Evolutionary conservation across 2,888 invertebrate species (phyloP).

Genomic region (Candidula unifasciata): DNA sequence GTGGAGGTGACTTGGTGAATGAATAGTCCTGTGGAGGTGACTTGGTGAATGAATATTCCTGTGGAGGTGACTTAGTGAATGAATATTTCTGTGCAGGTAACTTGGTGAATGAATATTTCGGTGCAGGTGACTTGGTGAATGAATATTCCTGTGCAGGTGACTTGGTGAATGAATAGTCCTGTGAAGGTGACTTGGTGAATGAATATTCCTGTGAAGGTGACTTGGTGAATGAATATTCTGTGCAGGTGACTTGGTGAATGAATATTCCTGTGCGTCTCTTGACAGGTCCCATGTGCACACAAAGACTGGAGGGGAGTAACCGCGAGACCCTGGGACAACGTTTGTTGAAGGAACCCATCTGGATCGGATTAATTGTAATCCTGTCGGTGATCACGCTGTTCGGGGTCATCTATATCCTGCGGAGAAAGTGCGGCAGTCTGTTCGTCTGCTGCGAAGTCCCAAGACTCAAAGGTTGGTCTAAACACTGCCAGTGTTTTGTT

Average conservation of each 20-base stretch:
- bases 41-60: no score
- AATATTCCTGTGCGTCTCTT: neutral
- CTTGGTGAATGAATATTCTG: no score
- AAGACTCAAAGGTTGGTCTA: constrained; percentile 44
- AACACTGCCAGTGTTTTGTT: no score
- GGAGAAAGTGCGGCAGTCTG: constrained; percentile 90
- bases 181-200: neutral
- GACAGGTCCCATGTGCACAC: constrained; percentile 41
- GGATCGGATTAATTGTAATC: constrained; percentile 91
- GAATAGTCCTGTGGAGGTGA: no score
- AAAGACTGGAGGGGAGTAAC: constrained; percentile 21
- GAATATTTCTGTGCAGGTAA: no score
- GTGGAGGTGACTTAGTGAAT: no score
- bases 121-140: no score
- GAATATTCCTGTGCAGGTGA: no score
- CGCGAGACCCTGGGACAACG: constrained; percentile 82
- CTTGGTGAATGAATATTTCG: no score
- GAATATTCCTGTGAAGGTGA: no score
- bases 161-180: no score
- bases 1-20: no score
- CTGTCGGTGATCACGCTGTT: constrained; percentile 88
- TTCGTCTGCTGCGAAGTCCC: constrained; percentile 80
- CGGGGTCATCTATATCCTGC: constrained; percentile 89
- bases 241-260: neutral
- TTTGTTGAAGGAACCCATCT: constrained; percentile 92